Percentiles rank a stretch among this genome's conserved stretches.
phyloP scores from a whole-genome alignment of 2,113 vertebrate species.

The Cyrtonyx montezumae region DNA sequence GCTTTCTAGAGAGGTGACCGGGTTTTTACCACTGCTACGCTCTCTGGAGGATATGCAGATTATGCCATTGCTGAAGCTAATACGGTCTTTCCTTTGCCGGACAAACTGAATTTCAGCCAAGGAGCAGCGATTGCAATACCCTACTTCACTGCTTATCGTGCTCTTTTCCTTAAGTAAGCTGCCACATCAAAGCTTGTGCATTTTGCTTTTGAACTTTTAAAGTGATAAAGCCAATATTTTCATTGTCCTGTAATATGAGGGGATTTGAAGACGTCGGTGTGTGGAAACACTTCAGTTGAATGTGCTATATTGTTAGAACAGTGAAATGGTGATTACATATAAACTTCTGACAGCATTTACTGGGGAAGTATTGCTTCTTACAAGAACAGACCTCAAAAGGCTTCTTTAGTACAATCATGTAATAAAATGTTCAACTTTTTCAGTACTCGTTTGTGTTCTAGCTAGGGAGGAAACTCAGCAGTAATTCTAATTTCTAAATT shows the following conservation, averaged over 20 bases:
- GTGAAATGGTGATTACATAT: not conserved
- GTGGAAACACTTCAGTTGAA: not conserved
- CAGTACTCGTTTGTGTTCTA: not conserved
- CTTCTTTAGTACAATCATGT: not conserved
- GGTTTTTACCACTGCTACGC: slow-evolving; percentile 84
- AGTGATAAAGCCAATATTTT: fast-evolving
- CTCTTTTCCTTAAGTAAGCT: slow-evolving; percentile 91
- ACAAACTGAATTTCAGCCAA: slow-evolving; percentile 84
- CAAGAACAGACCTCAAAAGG: not conserved
- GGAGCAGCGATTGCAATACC: slow-evolving; percentile 89
- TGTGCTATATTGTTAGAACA: not conserved
- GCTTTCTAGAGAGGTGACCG: slow-evolving; percentile 86
- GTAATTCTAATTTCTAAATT: not conserved
- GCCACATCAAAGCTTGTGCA: not conserved
- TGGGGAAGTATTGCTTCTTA: not conserved
- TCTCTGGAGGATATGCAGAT: slow-evolving; percentile 91
- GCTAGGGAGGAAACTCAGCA: not conserved
- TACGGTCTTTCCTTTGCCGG: slow-evolving; percentile 82
- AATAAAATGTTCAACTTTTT: fast-evolving
- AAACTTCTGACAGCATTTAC: not conserved
- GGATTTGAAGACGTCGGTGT: too few relatives aligned
- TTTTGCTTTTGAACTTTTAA: not conserved
- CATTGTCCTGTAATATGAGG: not conserved
- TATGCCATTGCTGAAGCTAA: slow-evolving; percentile 80
- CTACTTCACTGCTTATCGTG: slow-evolving; percentile 93